Evolutionary conservation across 2,888 invertebrate genomes (phyloP).

Genomic region (Isoperla grammatica): DNA sequence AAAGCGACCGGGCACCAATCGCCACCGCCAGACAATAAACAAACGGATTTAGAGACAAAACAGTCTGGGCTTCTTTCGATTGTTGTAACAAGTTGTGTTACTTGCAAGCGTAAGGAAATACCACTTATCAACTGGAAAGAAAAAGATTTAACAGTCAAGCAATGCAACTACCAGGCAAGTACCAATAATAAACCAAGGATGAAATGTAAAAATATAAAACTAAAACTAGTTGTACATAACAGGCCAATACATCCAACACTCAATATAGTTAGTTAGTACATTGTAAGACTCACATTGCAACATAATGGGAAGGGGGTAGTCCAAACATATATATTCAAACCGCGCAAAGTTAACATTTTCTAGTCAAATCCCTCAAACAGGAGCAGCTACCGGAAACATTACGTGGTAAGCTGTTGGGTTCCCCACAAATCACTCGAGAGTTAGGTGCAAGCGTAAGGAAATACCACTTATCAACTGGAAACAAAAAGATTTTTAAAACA

Average conservation of each 20-base stretch:
- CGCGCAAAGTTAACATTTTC: too few species aligned
- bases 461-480: conserved; percentile 47
- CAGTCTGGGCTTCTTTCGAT: neutral
- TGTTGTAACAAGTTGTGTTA: conserved; percentile 33
- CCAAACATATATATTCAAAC: too few species aligned
- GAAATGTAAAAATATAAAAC: neutral
- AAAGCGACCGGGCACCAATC: neutral
- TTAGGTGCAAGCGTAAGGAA: conserved; percentile 36
- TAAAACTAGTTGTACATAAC: neutral
- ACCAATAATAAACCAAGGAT: neutral
- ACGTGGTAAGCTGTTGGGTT: too few species aligned
- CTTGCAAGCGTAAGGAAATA: conserved; percentile 38
- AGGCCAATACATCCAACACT: too few species aligned
- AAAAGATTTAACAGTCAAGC: conserved; percentile 17
- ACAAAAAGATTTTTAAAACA: conserved; percentile 28
- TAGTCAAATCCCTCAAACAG: too few species aligned
- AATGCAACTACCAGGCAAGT: too few species aligned
- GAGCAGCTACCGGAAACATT: too few species aligned
- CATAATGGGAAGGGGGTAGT: too few species aligned
- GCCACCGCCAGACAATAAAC: too few species aligned
- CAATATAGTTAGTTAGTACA: too few species aligned
- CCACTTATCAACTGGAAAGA: conserved; percentile 46
- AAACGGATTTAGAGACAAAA: conserved; percentile 3
- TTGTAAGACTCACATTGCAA: too few species aligned
- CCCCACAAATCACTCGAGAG: too few species aligned